Evolutionary conservation across 1,140 invertebrate species (phyloP).

Genomic region (Drosophila takahashii): DNA sequence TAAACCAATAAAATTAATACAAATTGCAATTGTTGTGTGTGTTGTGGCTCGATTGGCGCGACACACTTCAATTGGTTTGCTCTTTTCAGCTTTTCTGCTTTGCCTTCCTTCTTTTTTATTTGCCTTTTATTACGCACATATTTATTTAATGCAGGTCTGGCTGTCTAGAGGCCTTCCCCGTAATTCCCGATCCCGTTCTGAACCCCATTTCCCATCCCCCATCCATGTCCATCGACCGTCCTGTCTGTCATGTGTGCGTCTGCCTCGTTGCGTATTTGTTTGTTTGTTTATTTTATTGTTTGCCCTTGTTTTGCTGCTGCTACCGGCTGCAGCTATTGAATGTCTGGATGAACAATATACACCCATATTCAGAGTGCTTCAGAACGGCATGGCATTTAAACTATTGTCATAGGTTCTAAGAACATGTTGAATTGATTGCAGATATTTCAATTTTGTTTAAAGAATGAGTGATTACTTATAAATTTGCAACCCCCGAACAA

Average conservation of each 20-base stretch:
- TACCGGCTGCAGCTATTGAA: constrained; percentile 34
- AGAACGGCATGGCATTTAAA: neutral
- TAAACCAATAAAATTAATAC: constrained; percentile 78
- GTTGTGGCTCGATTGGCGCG: constrained; percentile 54
- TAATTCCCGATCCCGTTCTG: neutral
- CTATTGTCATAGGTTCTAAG: neutral
- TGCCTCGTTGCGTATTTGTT: constrained; percentile 42
- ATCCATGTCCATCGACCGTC: constrained; percentile 7
- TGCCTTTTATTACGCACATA: constrained; percentile 64
- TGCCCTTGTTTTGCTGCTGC: constrained; percentile 47
- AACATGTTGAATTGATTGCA: neutral
- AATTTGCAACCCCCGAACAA: too few species aligned
- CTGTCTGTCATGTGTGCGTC: constrained; percentile 45
- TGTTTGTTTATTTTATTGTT: constrained; percentile 59
- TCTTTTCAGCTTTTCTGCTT: constrained; percentile 41
- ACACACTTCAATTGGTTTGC: constrained; percentile 64
- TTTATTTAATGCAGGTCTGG: constrained; percentile 61
- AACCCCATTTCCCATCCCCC: neutral
- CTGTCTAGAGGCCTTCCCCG: constrained; percentile 26
- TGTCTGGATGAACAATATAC: constrained; percentile 31
- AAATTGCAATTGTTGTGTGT: constrained; percentile 74
- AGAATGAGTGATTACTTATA: too few species aligned
- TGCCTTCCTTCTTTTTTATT: constrained; percentile 33
- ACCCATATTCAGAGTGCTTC: neutral
- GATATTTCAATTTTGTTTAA: too few species aligned